A percentile compares a stretch with the other conserved stretches of the same genome.
phyloP scores from a whole-genome alignment of 2,888 invertebrate species.

The Mythimna loreyi region DNA sequence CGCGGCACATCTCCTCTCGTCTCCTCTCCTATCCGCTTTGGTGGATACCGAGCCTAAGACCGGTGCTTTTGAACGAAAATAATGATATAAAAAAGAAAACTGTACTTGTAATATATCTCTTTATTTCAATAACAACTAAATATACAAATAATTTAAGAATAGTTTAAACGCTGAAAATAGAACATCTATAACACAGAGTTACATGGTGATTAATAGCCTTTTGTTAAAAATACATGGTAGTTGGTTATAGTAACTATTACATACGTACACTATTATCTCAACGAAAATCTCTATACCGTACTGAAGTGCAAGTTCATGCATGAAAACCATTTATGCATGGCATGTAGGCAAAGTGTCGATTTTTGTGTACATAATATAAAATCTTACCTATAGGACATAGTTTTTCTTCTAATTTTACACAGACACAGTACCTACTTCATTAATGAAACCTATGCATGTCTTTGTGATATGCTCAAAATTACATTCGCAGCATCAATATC shows the following conservation, averaged over 20 bases:
- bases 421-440: background rate
- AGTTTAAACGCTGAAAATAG: slow-evolving; percentile 56
- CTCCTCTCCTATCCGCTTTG: no score
- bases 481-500: slow-evolving; percentile 11
- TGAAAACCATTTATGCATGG: slow-evolving; percentile 9
- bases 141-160: slow-evolving; percentile 60
- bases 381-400: background rate
- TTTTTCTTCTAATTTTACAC: slow-evolving; percentile 8
- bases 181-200: slow-evolving; percentile 54
- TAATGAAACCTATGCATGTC: slow-evolving; percentile 10
- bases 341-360: slow-evolving; percentile 5
- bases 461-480: background rate
- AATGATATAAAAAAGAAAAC: background rate
- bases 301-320: slow-evolving; percentile 34
- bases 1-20: no score
- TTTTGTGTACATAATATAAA: slow-evolving; percentile 29
- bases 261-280: slow-evolving; percentile 25
- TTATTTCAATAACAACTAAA: slow-evolving; percentile 61
- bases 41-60: no score
- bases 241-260: slow-evolving; percentile 5
- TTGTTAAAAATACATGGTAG: slow-evolving; percentile 37
- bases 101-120: slow-evolving; percentile 49
- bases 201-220: slow-evolving; percentile 44
- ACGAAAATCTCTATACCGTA: slow-evolving; percentile 21
- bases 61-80: background rate